phyloP scores from a whole-genome alignment of 1,140 invertebrate species.

The Drosophila orosa region DNA sequence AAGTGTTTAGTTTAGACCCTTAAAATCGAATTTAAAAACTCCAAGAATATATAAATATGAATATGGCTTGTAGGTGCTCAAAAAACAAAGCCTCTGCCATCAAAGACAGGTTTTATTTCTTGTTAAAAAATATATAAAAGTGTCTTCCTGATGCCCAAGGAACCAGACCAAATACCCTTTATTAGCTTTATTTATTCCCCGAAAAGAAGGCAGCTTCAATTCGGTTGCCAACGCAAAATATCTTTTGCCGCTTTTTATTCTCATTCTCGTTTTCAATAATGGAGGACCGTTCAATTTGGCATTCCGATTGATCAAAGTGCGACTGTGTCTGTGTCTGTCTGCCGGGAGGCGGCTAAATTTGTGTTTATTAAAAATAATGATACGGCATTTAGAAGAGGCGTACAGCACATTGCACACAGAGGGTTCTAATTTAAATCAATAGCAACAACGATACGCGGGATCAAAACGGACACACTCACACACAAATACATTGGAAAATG shows the following conservation, averaged over 20 bases:
- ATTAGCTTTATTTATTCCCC: constrained; percentile 41
- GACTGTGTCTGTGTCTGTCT: constrained; percentile 1
- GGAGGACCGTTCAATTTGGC: constrained; percentile 21
- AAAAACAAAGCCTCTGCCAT: no score
- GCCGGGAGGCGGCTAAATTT: constrained; percentile 14
- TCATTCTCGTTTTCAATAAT: constrained; percentile 9
- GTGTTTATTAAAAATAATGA: constrained; percentile 63
- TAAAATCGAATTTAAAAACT: not conserved
- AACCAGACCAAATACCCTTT: constrained; percentile 19
- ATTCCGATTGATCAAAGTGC: constrained; percentile 54
- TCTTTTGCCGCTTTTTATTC: constrained; percentile 4
- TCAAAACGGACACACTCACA: not conserved
- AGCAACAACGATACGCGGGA: constrained; percentile 3
- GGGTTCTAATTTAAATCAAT: constrained; percentile 29
- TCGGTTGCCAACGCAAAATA: constrained; percentile 37
- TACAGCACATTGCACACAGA: not conserved
- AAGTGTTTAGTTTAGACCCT: no score
- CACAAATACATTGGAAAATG: not conserved
- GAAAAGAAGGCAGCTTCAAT: constrained; percentile 14
- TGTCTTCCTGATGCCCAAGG: not conserved
- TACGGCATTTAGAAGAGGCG: constrained; percentile 24
- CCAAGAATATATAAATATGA: not conserved
- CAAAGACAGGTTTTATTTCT: not conserved
- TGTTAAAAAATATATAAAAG: constrained; percentile 5
- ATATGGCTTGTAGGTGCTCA: no score